These are phyloP conservation scores for Megalops cyprinoides DNA, from an alignment of 2,797 vertebrate genomes.

Conservation along the genomic window DNA sequence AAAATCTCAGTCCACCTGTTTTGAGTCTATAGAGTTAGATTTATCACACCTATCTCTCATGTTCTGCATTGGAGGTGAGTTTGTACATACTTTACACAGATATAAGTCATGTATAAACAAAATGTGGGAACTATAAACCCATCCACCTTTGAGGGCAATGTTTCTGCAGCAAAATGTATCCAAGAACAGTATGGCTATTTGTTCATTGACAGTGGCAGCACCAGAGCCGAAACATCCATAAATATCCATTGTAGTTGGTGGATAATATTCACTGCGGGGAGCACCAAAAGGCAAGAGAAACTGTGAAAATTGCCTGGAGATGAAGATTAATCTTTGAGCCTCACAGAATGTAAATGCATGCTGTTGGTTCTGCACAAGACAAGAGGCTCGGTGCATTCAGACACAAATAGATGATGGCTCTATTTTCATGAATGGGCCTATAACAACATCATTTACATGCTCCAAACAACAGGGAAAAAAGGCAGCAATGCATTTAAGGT, in stretches of 20 bases:
- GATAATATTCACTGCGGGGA: not conserved
- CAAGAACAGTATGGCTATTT: not conserved
- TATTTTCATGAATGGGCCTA: not conserved
- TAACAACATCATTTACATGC: not conserved
- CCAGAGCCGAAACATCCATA: not conserved
- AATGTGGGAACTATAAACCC: no score
- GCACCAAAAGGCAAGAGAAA: not conserved
- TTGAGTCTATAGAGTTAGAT: no score
- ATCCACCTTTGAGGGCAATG: not conserved
- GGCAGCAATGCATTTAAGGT: not conserved
- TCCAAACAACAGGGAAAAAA: not conserved
- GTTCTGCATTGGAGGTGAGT: no score
- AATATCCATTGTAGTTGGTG: conserved; percentile 6
- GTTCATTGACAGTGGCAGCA: not conserved
- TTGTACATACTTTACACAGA: no score
- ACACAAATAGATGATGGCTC: not conserved
- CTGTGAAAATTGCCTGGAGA: not conserved
- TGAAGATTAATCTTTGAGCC: conserved; percentile 13
- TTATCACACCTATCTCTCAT: no score
- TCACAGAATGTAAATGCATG: not conserved
- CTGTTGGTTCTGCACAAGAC: not conserved
- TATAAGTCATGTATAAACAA: no score
- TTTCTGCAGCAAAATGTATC: not conserved
- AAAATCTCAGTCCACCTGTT: no score
- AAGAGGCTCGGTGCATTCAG: not conserved